Evolutionary conservation across 2,888 invertebrate species (phyloP), one percentile per base, ranked within the genome.

Genomic region (Machimus rusticus): DNA sequence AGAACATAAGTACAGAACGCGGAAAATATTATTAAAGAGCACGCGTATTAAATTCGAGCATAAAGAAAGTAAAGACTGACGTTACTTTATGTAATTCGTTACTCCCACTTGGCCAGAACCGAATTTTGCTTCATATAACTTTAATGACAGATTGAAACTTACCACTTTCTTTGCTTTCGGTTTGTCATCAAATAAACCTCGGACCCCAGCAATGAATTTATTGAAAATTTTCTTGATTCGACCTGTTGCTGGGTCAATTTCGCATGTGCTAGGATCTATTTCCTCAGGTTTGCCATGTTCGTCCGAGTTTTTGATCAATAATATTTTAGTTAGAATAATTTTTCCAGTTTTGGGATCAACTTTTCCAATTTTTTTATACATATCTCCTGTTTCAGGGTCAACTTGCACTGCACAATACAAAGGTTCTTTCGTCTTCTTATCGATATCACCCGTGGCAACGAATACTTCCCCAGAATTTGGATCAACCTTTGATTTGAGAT

Each of bases 331-430:
- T 76, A 96, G 94, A 51, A 96, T 94, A 77, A 96, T 93, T 91
- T 95, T 95, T 89, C 96, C 96, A 0, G 96, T 96, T 91, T 94
- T 94, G 6, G 95, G 95, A 91, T 96, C 96, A 89, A 96, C 94
- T 91, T 94, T 95, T 23, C 95, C 96, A 88, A 96, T 93, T 92
- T 96, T 96, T 5, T 96, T 96, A 91, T 95, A 96, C 79, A 96
- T 95, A 92, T 96, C 95, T 37, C 96, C 96, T 31, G 95, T 95
- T 87, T 95, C 94, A 5, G 95, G 95, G 90, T 96, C 95, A 78
- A 96, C 94, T 93, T 96, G 95, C 0, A 95, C 95, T 28, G 95
- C 94, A 0, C 96, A 95, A 91, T 95, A 96, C 46, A 96, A 90
- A 28, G 95, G 95, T 89, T 95, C 94, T 88, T 94, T 94, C 85